Conservation (phyloP, 2,888 invertebrate genomes). For the Habrosyne pyritoides region DNA sequence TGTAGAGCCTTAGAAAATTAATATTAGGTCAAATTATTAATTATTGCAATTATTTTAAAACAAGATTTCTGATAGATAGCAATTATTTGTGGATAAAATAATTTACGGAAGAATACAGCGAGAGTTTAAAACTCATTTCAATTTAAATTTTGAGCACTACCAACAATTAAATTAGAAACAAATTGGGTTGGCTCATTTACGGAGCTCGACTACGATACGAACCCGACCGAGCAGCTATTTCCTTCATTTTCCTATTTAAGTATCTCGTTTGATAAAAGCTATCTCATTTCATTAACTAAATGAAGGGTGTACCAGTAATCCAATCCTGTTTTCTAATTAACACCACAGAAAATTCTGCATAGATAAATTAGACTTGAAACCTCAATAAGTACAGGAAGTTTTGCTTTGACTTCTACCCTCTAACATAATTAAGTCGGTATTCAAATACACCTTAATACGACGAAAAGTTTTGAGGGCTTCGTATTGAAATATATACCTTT, state of each 20-base stretch:
- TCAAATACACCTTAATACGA: neutral
- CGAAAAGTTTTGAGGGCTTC: neutral
- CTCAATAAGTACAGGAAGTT: conserved; percentile 10
- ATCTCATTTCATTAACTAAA: conserved; percentile 75
- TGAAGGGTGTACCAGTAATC: conserved; percentile 61
- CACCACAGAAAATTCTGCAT: conserved; percentile 43
- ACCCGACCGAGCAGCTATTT: conserved; percentile 41
- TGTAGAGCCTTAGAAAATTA: too few relatives aligned
- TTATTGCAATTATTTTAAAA: neutral
- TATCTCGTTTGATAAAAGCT: conserved; percentile 55
- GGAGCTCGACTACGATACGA: conserved; percentile 23
- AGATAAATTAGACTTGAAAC: conserved; percentile 29
- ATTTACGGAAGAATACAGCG: conserved; percentile 31
- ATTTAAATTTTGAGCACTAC: conserved; percentile 40
- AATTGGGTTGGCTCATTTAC: conserved; percentile 42
- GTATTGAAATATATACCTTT: neutral
- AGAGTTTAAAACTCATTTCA: conserved; percentile 39
- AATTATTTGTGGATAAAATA: conserved; percentile 26
- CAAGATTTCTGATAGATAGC: conserved; percentile 9
- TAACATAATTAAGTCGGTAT: conserved; percentile 6
- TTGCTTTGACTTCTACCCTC: neutral
- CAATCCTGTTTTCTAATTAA: conserved; percentile 65
- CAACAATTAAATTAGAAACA: conserved; percentile 47
- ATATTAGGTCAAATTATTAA: too few relatives aligned
- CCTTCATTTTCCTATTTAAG: conserved; percentile 52